phyloP scores from a whole-genome alignment of 92 coral and sea anemone species.

The Porites divaricata region DNA sequence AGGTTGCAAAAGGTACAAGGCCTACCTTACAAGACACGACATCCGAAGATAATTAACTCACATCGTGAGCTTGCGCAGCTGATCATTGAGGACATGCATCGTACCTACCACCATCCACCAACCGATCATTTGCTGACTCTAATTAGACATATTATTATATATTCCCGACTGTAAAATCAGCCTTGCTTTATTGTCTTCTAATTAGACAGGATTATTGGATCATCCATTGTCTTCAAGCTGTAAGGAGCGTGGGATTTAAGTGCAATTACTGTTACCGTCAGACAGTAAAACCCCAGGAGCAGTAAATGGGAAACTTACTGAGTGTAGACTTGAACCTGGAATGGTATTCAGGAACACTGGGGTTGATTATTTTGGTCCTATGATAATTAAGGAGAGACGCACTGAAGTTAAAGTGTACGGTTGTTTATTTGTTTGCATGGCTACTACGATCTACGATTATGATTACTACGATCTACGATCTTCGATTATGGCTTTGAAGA shows the following conservation, averaged over 20 bases:
- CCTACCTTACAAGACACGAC: too few relatives aligned
- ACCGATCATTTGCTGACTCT: constrained; percentile 30
- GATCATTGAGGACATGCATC: constrained; percentile 47
- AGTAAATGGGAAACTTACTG: constrained; percentile 41
- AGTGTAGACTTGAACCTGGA: constrained; percentile 31
- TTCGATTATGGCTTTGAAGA: constrained; percentile 42
- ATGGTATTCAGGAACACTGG: constrained; percentile 43
- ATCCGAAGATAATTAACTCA: too few relatives aligned
- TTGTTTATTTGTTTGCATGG: constrained; percentile 42
- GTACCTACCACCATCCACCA: constrained; percentile 25
- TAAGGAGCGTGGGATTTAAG: background rate
- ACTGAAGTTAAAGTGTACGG: constrained; percentile 27
- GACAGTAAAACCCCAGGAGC: constrained; percentile 31
- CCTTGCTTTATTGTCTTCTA: too few relatives aligned
- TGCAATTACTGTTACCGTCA: constrained; percentile 22
- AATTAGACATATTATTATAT: too few relatives aligned
- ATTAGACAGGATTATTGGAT: constrained; percentile 15
- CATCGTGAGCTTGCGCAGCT: constrained; percentile 23
- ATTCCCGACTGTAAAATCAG: too few relatives aligned
- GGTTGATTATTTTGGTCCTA: constrained; percentile 44
- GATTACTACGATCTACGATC: too few relatives aligned
- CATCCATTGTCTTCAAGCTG: constrained; percentile 8
- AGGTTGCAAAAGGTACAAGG: too few relatives aligned
- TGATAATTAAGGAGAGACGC: constrained; percentile 43
- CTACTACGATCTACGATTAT: too few relatives aligned